A percentile compares a stretch with the other conserved stretches of the same genome.
Conservation (phyloP, 2,113 vertebrate genomes). For the Cavia aperea region DNA sequence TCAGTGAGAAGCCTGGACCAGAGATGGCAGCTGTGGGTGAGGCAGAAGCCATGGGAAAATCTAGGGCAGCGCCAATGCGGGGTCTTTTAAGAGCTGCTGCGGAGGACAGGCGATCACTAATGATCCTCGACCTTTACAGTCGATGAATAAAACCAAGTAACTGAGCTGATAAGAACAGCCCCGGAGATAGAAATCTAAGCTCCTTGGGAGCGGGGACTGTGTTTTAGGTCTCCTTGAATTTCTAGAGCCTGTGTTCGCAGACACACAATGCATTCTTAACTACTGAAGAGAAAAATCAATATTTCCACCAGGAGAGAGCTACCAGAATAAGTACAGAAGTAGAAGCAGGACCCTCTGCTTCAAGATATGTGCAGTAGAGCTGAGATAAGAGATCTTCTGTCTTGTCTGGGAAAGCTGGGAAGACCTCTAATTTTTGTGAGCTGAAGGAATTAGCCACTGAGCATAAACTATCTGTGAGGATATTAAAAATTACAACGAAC, state of each 20-base stretch:
- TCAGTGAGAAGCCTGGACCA: neutral
- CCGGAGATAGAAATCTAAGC: slow-evolving; percentile 20
- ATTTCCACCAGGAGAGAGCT: neutral
- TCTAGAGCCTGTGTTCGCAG: neutral
- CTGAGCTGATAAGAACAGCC: neutral
- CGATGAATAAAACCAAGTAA: neutral
- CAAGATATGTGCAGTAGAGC: neutral
- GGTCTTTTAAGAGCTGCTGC: neutral
- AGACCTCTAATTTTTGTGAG: neutral
- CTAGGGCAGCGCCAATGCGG: neutral
- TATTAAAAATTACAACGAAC: neutral
- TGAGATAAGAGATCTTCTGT: neutral
- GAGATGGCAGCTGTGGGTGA: neutral
- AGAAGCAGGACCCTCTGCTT: neutral
- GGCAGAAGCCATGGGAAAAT: neutral
- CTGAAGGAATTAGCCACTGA: neutral
- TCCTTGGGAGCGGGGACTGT: neutral
- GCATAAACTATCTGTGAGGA: neutral
- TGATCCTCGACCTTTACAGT: neutral
- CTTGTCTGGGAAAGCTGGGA: neutral
- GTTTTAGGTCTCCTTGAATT: neutral
- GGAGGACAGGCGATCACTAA: neutral
- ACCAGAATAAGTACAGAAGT: neutral
- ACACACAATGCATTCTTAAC: neutral
- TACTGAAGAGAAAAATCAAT: neutral